Conservation (phyloP, 2,797 vertebrate genomes). For the Acanthurus tractus region DNA sequence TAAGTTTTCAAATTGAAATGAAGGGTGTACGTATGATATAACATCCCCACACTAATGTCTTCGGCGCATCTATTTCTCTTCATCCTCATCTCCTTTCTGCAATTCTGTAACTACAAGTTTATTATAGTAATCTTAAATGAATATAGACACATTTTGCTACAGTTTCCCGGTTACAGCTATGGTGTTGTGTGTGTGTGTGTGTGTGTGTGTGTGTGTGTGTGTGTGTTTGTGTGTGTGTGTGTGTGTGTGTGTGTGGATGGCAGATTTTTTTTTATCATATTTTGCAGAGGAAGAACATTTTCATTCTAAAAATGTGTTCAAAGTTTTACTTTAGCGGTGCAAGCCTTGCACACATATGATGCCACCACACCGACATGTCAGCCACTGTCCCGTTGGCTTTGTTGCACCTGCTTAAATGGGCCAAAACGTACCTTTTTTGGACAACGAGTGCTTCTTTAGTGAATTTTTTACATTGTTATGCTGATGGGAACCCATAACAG, state of each 20-base stretch:
- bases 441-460: neutral
- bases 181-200: conserved; percentile 37
- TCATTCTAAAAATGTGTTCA: neutral
- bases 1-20: conserved; percentile 16
- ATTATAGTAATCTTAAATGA: conserved; percentile 49
- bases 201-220: neutral
- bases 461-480: neutral
- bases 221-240: neutral
- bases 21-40: neutral
- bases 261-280: neutral
- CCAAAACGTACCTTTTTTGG: neutral
- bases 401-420: neutral
- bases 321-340: neutral
- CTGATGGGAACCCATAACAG: too few relatives aligned
- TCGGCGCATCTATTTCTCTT: neutral
- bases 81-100: conserved; percentile 1
- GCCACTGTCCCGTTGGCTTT: neutral
- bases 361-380: neutral
- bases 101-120: conserved; percentile 75
- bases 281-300: neutral
- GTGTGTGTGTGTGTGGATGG: neutral
- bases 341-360: neutral
- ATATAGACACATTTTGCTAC: conserved; percentile 84
- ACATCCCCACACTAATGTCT: neutral
- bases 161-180: conserved; percentile 80